Conservation (phyloP, 1,140 invertebrate genomes). For the Calliphora vicina region DNA sequence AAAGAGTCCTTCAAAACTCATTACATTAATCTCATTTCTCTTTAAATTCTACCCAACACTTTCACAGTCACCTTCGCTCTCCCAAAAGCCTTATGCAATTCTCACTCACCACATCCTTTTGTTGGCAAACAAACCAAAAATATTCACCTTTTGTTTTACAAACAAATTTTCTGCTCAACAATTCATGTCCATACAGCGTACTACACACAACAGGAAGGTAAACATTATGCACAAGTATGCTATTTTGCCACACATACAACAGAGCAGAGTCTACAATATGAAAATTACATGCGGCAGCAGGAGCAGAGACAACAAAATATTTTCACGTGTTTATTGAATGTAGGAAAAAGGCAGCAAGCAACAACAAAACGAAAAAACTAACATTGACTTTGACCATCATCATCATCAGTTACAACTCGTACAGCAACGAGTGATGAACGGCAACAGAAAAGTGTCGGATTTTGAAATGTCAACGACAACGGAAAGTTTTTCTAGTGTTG, state of each 20-base stretch:
- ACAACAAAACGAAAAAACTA: conserved; percentile 18
- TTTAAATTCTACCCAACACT: too few species aligned
- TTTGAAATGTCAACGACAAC: neutral
- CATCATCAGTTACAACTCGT: conserved; percentile 39
- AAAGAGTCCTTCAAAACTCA: too few species aligned
- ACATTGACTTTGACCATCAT: conserved; percentile 42
- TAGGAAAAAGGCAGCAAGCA: neutral
- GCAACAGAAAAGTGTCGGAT: neutral
- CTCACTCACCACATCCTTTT: neutral
- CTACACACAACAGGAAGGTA: neutral
- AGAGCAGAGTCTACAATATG: neutral
- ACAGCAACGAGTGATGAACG: conserved; percentile 40
- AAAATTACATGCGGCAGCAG: neutral
- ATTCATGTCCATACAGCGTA: neutral
- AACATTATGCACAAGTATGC: neutral
- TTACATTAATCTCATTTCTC: too few species aligned
- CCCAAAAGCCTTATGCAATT: neutral
- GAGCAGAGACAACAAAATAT: neutral
- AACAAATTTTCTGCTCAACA: too few species aligned
- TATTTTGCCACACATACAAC: neutral
- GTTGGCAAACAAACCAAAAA: neutral
- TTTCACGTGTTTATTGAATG: neutral
- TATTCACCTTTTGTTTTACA: neutral
- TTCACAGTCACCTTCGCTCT: too few species aligned
- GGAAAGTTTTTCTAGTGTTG: neutral